Percentiles rank a stretch among this genome's conserved stretches.
Evolutionary conservation across 2,113 vertebrate species (phyloP).

Genomic region (Castor canadensis): DNA sequence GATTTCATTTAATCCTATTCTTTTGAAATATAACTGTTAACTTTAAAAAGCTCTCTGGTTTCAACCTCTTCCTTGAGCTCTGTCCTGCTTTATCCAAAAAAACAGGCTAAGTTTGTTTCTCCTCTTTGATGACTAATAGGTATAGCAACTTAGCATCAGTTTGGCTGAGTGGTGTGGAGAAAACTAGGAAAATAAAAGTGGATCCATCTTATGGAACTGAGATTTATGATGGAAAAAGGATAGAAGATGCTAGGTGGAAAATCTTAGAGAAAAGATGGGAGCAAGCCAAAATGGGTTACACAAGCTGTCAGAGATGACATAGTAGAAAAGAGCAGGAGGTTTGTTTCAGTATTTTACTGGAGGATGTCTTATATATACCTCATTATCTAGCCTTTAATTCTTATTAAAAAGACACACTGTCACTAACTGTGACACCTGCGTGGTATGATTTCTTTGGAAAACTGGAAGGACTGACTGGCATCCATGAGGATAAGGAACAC

Average conservation of each 20-base stretch:
- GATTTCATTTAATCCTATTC: neutral
- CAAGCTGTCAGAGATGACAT: neutral
- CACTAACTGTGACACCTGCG: neutral
- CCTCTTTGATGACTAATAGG: neutral
- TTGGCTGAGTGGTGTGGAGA: neutral
- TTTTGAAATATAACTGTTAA: neutral
- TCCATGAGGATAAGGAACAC: neutral
- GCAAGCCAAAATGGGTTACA: neutral
- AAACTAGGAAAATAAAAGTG: neutral
- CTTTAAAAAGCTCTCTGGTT: neutral
- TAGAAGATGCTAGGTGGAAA: neutral
- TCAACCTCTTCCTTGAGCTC: neutral
- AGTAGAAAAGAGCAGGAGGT: neutral
- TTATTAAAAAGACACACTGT: neutral
- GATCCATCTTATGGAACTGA: neutral
- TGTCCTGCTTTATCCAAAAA: neutral
- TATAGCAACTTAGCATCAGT: neutral
- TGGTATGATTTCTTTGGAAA: neutral
- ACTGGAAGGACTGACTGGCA: neutral
- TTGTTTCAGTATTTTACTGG: neutral
- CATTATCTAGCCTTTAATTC: neutral
- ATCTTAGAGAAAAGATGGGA: neutral
- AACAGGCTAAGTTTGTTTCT: neutral
- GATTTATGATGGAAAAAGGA: neutral
- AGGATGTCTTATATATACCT: neutral